Evolutionary conservation across 1,140 invertebrate species (phyloP), one percentile per base, ranked within the genome.

Genomic region (Halotydeus destructor): DNA sequence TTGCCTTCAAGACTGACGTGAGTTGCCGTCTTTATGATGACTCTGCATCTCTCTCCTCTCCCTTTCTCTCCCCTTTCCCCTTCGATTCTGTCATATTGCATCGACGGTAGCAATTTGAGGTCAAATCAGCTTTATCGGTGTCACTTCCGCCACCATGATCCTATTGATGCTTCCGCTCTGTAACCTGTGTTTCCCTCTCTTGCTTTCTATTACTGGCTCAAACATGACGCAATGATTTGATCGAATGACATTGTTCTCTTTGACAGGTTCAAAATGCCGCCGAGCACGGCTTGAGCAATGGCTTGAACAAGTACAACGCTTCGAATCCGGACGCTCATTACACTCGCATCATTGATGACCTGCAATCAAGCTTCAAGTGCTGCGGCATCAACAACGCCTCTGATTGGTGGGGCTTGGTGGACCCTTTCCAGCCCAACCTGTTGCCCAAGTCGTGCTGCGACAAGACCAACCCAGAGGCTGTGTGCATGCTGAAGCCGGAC

Each of bases 1-100:
- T 47, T 19, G 32, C 41, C n/a, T 43, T 43, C 39, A 47, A 25
- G 27, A 35, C 43, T 6, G 40, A 49, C 12, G 38, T 49, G 26
- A 31, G 12, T 31, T 16, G 16, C 30, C 18, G 3, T 4, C 30
- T n/a, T 4, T 2, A n/a, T n/a, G n/a, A n/a, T n/a, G 12, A 31
- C 30, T 2, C 4, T 4, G 2, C 30, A 31, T 31, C 12, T 31
- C 12, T 31, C 12, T 31, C 12, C 18, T 12, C 12, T 31, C 18
- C 30, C 12, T 16, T 31, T 2, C 30, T 16, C 12, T 31, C 12
- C 30, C 12, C 30, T 31, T 16, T n/a, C 18, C 30, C 12, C 30
- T 16, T 31, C 18, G 12, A n/a, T 31, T n/a, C n/a, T n/a, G n/a
- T n/a, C n/a, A n/a, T n/a, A n/a, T n/a, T n/a, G n/a, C n/a, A n/a